These are phyloP conservation scores for Psilopogon haemacephalus DNA, from an alignment of 2,113 vertebrate species.

Conservation along the genomic window DNA sequence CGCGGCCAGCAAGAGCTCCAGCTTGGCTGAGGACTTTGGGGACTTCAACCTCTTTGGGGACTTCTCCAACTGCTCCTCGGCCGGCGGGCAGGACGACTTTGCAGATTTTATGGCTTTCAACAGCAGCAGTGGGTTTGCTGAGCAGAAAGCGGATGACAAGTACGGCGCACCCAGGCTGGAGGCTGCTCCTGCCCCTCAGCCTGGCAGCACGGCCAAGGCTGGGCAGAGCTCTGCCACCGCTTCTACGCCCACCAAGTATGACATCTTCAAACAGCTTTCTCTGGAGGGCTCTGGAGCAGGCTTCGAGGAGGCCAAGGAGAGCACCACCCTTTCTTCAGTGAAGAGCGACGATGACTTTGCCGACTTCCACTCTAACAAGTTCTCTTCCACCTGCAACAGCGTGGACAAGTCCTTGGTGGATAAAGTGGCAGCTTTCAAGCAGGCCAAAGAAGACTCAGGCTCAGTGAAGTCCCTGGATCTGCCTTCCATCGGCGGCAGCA, in stretches of 20 bases:
- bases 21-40: conserved; percentile 87
- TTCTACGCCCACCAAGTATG: conserved; percentile 78
- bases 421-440: conserved; percentile 91
- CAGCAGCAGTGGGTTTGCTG: conserved; percentile 77
- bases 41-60: conserved; percentile 93
- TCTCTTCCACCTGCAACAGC: conserved; percentile 80
- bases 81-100: conserved; percentile 88
- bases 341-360: conserved; percentile 93
- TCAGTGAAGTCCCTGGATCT: conserved; percentile 98
- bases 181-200: conserved; percentile 20
- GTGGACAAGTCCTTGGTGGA: conserved; percentile 90
- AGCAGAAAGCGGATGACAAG: conserved; percentile 69
- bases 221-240: conserved; percentile 60
- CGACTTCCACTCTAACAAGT: conserved; percentile 92
- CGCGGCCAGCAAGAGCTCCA: conserved; percentile 69
- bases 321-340: conserved; percentile 59
- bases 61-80: conserved; percentile 74
- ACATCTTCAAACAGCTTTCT: conserved; percentile 92
- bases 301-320: conserved; percentile 87
- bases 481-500: conserved; percentile 96
- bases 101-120: conserved; percentile 97
- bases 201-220: conserved; percentile 52
- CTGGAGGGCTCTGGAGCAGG: conserved; percentile 79
- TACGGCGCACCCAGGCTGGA: conserved; percentile 68
- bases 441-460: conserved; percentile 93